Conservation (phyloP, 1,140 invertebrate species). For the Pantala flavescens region DNA sequence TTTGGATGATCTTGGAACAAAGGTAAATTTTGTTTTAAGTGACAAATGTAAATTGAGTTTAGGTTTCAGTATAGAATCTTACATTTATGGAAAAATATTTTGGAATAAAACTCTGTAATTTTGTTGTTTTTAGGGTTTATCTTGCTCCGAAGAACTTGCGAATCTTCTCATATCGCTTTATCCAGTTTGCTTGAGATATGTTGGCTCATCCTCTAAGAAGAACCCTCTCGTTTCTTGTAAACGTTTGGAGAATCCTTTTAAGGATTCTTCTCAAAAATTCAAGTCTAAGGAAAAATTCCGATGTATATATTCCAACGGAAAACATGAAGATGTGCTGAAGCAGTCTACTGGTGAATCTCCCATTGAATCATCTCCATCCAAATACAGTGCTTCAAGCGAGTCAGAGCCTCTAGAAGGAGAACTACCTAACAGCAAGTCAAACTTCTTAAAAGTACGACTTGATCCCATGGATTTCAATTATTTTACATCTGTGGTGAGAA, state of each 20-base stretch:
- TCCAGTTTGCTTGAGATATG: conserved; percentile 33
- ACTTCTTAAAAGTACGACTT: conserved; percentile 43
- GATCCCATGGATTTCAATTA: conserved; percentile 55
- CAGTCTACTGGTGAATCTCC: background rate
- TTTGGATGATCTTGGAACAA: conserved; percentile 43
- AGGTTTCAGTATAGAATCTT: background rate
- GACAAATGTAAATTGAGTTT: conserved; percentile 15
- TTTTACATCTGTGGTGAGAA: conserved; percentile 44
- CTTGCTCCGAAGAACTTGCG: conserved; percentile 47
- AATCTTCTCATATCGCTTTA: conserved; percentile 49
- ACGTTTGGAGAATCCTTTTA: background rate
- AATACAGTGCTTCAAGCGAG: conserved; percentile 35
- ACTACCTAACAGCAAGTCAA: conserved; percentile 21
- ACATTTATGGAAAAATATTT: background rate
- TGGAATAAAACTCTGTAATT: too few relatives aligned
- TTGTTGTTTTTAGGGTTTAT: conserved; percentile 38
- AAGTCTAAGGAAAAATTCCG: background rate
- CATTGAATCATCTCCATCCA: background rate
- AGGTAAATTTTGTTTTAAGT: too few relatives aligned
- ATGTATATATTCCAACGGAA: background rate
- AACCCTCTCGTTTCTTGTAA: background rate
- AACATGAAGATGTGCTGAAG: conserved; percentile 10
- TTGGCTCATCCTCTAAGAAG: conserved; percentile 18
- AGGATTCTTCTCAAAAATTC: background rate
- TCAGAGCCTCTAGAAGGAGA: conserved; percentile 35